Evolutionary conservation across 1,140 invertebrate genomes (phyloP), one percentile per base, ranked within the genome.

Genomic region (Marisa cornuarietis): DNA sequence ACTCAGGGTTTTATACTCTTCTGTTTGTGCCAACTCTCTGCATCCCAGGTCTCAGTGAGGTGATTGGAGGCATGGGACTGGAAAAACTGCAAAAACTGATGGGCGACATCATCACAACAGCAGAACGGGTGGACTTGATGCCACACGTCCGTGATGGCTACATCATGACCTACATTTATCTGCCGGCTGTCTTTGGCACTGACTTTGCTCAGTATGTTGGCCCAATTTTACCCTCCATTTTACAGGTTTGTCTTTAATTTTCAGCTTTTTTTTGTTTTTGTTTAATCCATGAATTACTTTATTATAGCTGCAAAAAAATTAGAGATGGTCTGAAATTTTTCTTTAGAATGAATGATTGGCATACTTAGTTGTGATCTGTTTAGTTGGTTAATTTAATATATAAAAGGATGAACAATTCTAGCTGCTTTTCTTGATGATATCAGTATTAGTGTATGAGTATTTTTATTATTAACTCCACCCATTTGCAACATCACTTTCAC

Each of bases 111-210:
- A 99, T 99, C 83, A 93, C 95, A 52, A 99, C 98, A 0, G 97
- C 98, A 0, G 97, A 99, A 91, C 83, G 90, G 58, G 49, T 80
- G 9, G 98, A 99, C 90, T 97, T 99, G 84, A 96, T 97, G 20
- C 96, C 98, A 3, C 97, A 99, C 91, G 98, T 99, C 0, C 97
- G 99, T 86, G 99, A 99, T 92, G 99, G 99, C 51, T 99, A 99
- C 91, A 99, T 99, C 71, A 99, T 99, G 96, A 97, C 99, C 96
- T 99, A 99, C 90, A 99, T 99, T 89, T 99, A 99, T 91, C 96
- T 99, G 94, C 99, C 99, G 1, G 95, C 95, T 81, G 97, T 98
- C 1, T 99, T 99, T 91, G 96, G 95, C 5, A 94, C 95, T 72
- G 96, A 98, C 87, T 99, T 99, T 90, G 96, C 96, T 11, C 95